Evolutionary conservation across 2,113 vertebrate genomes (phyloP).

Genomic region (Gobio gobio): DNA sequence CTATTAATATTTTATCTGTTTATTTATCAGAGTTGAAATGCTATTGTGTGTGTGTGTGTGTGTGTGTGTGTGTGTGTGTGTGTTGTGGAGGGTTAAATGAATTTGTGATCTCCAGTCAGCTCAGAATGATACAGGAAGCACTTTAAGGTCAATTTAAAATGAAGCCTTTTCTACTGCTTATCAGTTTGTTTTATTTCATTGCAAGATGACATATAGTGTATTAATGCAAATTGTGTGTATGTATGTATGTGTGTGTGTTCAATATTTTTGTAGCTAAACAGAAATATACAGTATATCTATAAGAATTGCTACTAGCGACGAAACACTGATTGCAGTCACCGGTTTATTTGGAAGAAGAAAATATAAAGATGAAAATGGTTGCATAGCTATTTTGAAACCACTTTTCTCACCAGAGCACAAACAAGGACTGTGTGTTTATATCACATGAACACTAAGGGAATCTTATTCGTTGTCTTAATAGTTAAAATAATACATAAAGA

Average conservation of each 20-base stretch:
- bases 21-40: conserved; percentile 34
- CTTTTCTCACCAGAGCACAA: conserved; percentile 20
- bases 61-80: not conserved
- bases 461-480: not conserved
- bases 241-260: not conserved
- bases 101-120: not conserved
- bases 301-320: not conserved
- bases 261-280: conserved; percentile 2
- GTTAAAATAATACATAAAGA: not conserved
- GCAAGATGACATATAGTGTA: not conserved
- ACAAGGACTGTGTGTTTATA: conserved; percentile 5
- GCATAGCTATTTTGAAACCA: not conserved
- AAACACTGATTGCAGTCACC: not conserved
- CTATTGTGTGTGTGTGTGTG: conserved; percentile 5
- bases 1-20: conserved; percentile 21
- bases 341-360: not conserved
- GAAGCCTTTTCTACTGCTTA: conserved; percentile 26
- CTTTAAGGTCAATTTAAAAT: conserved; percentile 44
- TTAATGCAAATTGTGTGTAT: not conserved
- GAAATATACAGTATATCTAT: not conserved
- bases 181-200: not conserved
- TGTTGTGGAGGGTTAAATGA: conserved; percentile 31
- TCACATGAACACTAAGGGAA: not conserved
- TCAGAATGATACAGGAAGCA: conserved; percentile 40
- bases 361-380: not conserved